phyloP scores from a whole-genome alignment of 2,888 invertebrate species.

The Aproaerema taeniolella region DNA sequence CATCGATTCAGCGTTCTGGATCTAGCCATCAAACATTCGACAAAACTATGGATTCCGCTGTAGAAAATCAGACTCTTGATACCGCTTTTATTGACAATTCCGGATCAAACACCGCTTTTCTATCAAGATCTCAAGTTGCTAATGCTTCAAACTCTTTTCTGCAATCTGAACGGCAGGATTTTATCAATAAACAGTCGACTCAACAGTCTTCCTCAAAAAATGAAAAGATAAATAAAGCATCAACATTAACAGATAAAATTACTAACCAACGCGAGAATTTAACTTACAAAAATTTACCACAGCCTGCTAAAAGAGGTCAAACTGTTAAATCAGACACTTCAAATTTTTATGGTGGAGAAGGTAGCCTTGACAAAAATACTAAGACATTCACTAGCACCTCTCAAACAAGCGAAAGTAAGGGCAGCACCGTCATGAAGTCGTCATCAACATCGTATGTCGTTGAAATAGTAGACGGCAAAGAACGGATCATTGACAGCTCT shows the following conservation, averaged over 20 bases:
- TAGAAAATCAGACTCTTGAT: constrained; percentile 55
- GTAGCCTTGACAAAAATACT: constrained; percentile 46
- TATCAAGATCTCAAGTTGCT: constrained; percentile 51
- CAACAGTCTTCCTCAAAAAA: constrained; percentile 26
- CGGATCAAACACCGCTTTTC: constrained; percentile 36
- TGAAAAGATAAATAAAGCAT: constrained; percentile 26
- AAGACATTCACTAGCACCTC: constrained; percentile 55
- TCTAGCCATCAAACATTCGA: constrained; percentile 60
- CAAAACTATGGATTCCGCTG: constrained; percentile 52
- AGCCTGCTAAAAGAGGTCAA: constrained; percentile 42
- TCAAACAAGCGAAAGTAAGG: constrained; percentile 70
- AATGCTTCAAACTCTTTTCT: constrained; percentile 59
- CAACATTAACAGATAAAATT: constrained; percentile 34
- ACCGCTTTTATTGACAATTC: constrained; percentile 62
- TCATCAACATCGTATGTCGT: constrained; percentile 81
- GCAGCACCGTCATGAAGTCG: constrained; percentile 75
- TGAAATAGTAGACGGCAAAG: constrained; percentile 81
- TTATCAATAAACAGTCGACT: constrained; percentile 41
- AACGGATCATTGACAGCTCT: constrained; percentile 77
- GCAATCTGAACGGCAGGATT: constrained; percentile 59
- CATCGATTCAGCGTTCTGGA: constrained; percentile 57
- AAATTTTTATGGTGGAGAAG: constrained; percentile 61
- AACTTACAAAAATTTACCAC: constrained; percentile 40
- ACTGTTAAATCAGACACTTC: constrained; percentile 47
- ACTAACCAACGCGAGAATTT: constrained; percentile 49